phyloP scores from a whole-genome alignment of 2,797 vertebrate genomes.

The Acanthurus lineatus region DNA sequence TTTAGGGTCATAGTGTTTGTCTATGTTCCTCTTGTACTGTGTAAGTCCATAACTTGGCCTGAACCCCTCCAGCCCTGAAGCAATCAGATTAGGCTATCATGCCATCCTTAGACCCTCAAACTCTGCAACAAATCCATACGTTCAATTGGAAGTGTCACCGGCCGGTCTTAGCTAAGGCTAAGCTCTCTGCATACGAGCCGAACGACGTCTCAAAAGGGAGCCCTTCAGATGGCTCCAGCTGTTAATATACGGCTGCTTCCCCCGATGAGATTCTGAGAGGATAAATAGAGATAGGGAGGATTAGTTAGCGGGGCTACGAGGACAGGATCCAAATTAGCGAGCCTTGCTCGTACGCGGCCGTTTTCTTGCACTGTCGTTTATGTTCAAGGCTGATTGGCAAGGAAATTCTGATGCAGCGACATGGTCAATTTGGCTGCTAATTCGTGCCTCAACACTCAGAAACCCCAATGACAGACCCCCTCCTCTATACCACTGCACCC shows the following conservation, averaged over 20 bases:
- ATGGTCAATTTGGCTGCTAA: constrained; percentile 84
- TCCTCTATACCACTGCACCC: constrained; percentile 22
- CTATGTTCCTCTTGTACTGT: constrained; percentile 41
- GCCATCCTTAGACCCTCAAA: constrained; percentile 67
- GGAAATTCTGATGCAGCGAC: constrained; percentile 74
- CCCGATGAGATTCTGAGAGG: constrained; percentile 82
- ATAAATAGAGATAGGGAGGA: constrained; percentile 84
- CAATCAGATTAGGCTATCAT: constrained; percentile 82
- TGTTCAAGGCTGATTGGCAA: constrained; percentile 78
- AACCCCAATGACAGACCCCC: constrained; percentile 64
- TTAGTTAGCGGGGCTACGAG: constrained; percentile 80
- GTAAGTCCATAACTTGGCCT: constrained; percentile 63
- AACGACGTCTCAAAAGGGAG: constrained; percentile 76
- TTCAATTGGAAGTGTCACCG: constrained; percentile 80
- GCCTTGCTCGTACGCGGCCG: constrained; percentile 52
- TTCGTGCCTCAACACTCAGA: constrained; percentile 60
- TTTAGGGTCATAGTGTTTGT: constrained; percentile 78
- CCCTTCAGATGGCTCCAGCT: constrained; percentile 78
- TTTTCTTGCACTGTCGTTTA: constrained; percentile 70
- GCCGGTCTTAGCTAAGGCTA: constrained; percentile 65
- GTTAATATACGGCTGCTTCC: constrained; percentile 75
- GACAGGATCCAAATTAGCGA: constrained; percentile 83
- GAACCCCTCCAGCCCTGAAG: constrained; percentile 55
- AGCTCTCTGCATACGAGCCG: constrained; percentile 67
- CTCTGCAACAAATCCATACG: constrained; percentile 75